phyloP scores from a whole-genome alignment of 2,113 vertebrate genomes.

The Chlorocebus sabaeus region DNA sequence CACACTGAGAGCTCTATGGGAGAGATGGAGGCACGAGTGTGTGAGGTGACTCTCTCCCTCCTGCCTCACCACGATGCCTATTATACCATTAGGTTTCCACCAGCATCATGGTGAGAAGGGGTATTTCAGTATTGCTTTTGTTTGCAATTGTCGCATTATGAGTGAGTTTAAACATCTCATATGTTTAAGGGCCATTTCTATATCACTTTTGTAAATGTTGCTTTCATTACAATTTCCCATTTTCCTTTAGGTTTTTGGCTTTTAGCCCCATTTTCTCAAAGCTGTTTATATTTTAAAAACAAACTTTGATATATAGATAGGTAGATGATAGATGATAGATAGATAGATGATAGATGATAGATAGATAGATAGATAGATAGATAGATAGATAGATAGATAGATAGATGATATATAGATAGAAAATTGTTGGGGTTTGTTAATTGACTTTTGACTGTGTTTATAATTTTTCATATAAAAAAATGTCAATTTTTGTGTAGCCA shows the following conservation, averaged over 20 bases:
- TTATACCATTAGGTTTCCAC: too few relatives aligned
- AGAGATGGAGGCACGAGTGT: neutral
- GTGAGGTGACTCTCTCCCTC: fast-evolving
- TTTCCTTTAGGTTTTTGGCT: neutral
- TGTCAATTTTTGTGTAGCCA: neutral
- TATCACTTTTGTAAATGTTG: neutral
- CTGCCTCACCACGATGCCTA: fast-evolving
- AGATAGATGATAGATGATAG: too few relatives aligned
- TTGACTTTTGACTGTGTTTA: neutral
- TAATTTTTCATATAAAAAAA: neutral
- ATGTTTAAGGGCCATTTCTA: neutral
- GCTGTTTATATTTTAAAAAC: neutral
- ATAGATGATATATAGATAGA: too few relatives aligned
- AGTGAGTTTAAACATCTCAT: neutral
- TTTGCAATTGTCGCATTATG: neutral
- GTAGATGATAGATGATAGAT: too few relatives aligned
- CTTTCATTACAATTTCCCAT: neutral
- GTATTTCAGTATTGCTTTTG: neutral
- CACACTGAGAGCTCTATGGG: fast-evolving
- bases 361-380: too few relatives aligned
- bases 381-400: too few relatives aligned
- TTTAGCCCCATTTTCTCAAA: neutral
- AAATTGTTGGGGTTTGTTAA: neutral
- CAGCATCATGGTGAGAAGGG: fast-evolving
- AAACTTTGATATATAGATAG: neutral